A percentile compares a stretch with the other conserved stretches of the same genome.
Conservation (phyloP, 2,888 invertebrate genomes). For the Venusia cambrica region DNA sequence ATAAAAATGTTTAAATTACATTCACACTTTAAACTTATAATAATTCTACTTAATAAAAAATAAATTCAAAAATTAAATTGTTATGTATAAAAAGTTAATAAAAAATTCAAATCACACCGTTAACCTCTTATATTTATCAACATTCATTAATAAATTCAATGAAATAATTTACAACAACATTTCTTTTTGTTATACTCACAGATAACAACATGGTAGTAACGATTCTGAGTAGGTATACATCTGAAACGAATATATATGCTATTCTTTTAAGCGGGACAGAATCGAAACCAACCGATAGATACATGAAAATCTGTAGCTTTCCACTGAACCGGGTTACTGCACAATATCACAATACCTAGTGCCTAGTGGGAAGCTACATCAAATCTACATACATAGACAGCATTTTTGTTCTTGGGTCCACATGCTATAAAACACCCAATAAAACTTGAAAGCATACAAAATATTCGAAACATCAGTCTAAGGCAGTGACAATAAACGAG, state of each 20-base stretch:
- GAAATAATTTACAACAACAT: slow-evolving; percentile 75
- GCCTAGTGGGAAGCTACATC: slow-evolving; percentile 62
- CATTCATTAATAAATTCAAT: slow-evolving; percentile 66
- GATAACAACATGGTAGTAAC: slow-evolving; percentile 73
- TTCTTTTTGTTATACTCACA: slow-evolving; percentile 62
- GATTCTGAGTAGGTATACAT: too few relatives aligned
- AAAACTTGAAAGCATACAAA: slow-evolving; percentile 49
- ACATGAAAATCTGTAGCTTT: too few relatives aligned
- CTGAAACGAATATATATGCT: too few relatives aligned
- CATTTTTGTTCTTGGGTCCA: slow-evolving; percentile 39
- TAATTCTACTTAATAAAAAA: slow-evolving; percentile 42
- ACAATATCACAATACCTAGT: too few relatives aligned
- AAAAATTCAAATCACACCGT: slow-evolving; percentile 66
- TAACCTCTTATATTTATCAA: slow-evolving; percentile 53
- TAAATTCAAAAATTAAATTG: slow-evolving; percentile 47
- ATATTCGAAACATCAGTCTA: slow-evolving; percentile 74
- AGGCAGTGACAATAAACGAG: slow-evolving; percentile 76
- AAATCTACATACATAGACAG: slow-evolving; percentile 51
- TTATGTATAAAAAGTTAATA: slow-evolving; percentile 53
- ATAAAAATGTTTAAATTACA: slow-evolving; percentile 42
- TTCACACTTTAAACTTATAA: slow-evolving; percentile 50
- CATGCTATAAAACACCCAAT: slow-evolving; percentile 9
- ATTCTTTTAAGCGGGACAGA: too few relatives aligned
- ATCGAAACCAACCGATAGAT: too few relatives aligned
- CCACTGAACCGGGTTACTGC: too few relatives aligned